A percentile compares a stretch with the other conserved stretches of the same genome.
phyloP scores from a whole-genome alignment of 2,888 invertebrate genomes.

The Masnerella sp. region DNA sequence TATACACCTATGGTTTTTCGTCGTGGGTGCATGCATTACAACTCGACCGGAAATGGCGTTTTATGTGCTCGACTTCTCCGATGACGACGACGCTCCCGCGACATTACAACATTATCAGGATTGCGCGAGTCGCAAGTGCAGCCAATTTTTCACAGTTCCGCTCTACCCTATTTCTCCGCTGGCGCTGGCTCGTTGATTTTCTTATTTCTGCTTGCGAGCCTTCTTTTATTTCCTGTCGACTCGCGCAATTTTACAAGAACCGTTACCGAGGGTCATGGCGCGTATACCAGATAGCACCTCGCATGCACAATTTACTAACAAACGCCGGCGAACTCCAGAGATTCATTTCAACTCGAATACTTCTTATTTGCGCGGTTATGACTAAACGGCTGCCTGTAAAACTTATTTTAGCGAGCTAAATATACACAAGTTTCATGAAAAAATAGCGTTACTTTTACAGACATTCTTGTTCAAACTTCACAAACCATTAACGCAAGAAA shows the following conservation, averaged over 20 bases:
- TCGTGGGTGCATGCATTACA: conserved; percentile 61
- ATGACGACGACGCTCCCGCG: not conserved
- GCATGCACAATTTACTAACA: conserved; percentile 42
- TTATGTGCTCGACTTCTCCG: conserved; percentile 43
- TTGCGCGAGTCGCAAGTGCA: too few species aligned
- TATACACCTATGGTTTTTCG: conserved; percentile 64
- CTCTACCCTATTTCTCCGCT: not conserved
- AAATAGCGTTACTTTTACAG: too few species aligned
- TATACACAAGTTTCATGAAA: too few species aligned
- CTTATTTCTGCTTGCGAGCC: conserved; percentile 7
- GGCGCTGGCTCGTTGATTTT: conserved; percentile 4
- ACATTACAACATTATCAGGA: not conserved
- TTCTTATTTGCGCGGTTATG: too few species aligned
- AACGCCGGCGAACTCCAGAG: conserved; percentile 4
- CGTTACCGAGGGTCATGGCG: conserved; percentile 58
- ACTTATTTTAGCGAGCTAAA: too few species aligned
- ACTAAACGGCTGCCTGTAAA: too few species aligned
- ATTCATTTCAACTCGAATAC: not conserved
- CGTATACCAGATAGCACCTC: conserved; percentile 41
- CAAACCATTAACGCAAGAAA: too few species aligned
- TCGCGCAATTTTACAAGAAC: conserved; percentile 62
- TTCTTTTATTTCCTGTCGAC: conserved; percentile 36
- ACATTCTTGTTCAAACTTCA: too few species aligned
- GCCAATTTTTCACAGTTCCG: not conserved
- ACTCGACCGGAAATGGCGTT: conserved; percentile 44